phyloP scores from a whole-genome alignment of 1,140 invertebrate species.

The Rhagoletis zephyria region DNA sequence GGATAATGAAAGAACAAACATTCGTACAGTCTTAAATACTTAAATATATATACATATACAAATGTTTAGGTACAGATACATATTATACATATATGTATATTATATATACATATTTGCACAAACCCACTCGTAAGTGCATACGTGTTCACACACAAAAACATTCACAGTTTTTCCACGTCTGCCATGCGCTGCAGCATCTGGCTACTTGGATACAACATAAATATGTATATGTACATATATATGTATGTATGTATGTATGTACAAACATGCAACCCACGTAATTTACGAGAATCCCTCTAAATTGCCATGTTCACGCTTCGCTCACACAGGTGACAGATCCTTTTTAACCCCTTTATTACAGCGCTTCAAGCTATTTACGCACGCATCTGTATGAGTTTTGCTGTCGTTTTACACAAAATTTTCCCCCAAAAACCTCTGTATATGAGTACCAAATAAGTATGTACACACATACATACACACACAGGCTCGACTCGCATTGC shows the following conservation, averaged over 20 bases:
- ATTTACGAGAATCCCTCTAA: not conserved
- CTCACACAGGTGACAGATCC: not conserved
- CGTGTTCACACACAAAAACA: too few relatives aligned
- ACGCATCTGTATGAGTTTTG: too few relatives aligned
- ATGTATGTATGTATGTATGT: not conserved
- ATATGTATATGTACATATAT: not conserved
- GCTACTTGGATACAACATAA: too few relatives aligned
- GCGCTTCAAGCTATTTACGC: not conserved
- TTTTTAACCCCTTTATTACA: slow-evolving; percentile 10
- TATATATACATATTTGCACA: not conserved
- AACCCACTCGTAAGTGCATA: too few relatives aligned
- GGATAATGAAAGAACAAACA: too few relatives aligned
- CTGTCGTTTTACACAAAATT: not conserved
- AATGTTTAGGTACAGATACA: not conserved
- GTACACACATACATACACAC: too few relatives aligned
- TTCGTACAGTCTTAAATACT: not conserved
- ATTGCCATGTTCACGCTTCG: not conserved
- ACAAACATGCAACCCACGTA: not conserved
- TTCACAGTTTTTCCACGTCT: too few relatives aligned
- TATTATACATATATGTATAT: not conserved
- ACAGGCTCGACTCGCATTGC: not conserved
- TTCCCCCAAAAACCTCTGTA: not conserved
- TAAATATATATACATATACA: not conserved
- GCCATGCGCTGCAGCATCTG: too few relatives aligned
- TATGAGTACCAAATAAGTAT: not conserved